Evolutionary conservation across 2,113 vertebrate genomes (phyloP), one percentile per base, ranked within the genome.

Genomic region (Piaya cayana): DNA sequence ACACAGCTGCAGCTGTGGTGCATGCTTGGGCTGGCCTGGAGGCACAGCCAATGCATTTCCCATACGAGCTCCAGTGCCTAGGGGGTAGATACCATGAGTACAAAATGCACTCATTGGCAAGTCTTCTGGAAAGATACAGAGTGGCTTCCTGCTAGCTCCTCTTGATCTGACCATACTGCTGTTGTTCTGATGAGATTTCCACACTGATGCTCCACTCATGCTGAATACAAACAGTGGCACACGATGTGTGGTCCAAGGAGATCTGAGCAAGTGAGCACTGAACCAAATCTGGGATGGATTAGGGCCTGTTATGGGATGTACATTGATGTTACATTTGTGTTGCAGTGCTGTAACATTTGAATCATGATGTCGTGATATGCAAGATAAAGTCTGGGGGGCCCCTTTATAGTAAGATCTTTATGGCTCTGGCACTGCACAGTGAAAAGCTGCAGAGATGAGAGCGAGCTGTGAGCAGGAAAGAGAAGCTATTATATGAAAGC

Each of bases 311-410:
- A 86, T 86, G 91, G 94, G 92, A 90, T 94, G 95, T 95, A 97
- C 95, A 96, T 95, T 97, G 95, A 97, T 95, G 96, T 97, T 96
- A 91, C 93, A 96, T 97, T 97, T 97, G 96, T 96, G 94, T 97
- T 89, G 85, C 92, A 95, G 92, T 0, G 49, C 95, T 94, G 87
- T 96, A 90, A 93, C 92, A 88, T 89, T 97, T 96, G 97, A 96
- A 96, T 96, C 96, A 91, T 3, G 91, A 84, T 96, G 87, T 96
- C 84, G 91, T 96, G 95, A 93, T 96, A 95, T 26, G 81, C 72
- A 82, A 93, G 95, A 95, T 94, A 96, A 87, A 91, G 90, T 49
- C 88, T 92, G 93, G 82, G 96, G 77, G 94, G 95, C 77, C 89
- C 74, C 82, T 88, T 88, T 60, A 50, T 21, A 53, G 80, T 81